Percentiles rank a stretch among this genome's conserved stretches.
Conservation (phyloP, 1,140 invertebrate species). For the Saccostrea cuccullata region DNA sequence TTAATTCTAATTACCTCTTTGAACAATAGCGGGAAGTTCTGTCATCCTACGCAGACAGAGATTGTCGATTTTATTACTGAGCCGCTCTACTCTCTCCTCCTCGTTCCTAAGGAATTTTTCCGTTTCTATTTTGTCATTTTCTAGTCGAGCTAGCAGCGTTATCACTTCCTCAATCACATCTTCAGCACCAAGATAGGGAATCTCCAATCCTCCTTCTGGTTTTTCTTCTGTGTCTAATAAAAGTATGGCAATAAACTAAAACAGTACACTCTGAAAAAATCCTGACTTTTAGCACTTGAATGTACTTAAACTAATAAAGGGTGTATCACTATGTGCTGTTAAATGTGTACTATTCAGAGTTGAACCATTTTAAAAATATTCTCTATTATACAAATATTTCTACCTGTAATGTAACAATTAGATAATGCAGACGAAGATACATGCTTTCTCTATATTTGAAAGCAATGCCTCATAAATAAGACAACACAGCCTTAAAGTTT, state of each 20-base stretch:
- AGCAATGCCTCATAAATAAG: too few species aligned
- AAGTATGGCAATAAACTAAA: not conserved
- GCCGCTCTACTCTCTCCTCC: slow-evolving; percentile 62
- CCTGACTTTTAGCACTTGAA: too few species aligned
- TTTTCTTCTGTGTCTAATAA: slow-evolving; percentile 46
- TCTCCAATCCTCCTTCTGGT: slow-evolving; percentile 39
- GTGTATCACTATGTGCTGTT: too few species aligned
- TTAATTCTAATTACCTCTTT: slow-evolving; percentile 67
- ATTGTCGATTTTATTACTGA: slow-evolving; percentile 72
- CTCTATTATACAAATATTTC: too few species aligned
- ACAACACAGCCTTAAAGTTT: too few species aligned
- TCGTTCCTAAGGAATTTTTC: slow-evolving; percentile 66
- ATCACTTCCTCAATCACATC: slow-evolving; percentile 75
- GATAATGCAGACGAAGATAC: too few species aligned
- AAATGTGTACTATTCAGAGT: too few species aligned
- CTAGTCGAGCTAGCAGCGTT: slow-evolving; percentile 71
- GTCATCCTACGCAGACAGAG: slow-evolving; percentile 66
- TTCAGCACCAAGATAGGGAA: slow-evolving; percentile 76
- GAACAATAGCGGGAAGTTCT: slow-evolving; percentile 74
- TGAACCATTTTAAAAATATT: too few species aligned
- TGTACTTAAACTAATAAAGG: too few species aligned
- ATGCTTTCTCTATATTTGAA: too few species aligned
- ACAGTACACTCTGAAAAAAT: not conserved
- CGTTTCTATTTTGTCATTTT: slow-evolving; percentile 73
- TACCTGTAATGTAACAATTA: too few species aligned